Conservation (phyloP, 2,888 invertebrate genomes). For the Apamea epomidion region DNA sequence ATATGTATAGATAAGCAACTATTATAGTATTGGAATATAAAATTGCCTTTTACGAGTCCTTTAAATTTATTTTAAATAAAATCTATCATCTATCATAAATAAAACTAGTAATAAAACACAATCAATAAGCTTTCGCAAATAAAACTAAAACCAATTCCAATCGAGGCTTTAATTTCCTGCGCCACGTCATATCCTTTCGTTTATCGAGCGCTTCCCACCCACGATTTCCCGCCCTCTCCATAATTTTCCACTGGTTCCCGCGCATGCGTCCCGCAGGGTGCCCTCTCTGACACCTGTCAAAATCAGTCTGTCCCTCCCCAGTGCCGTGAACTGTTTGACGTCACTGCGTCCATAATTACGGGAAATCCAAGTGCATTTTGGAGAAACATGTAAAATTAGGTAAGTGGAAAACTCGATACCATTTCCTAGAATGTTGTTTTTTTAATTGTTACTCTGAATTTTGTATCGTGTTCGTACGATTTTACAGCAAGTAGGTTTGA, state of each 20-base stretch:
- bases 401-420: conserved; percentile 63
- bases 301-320: conserved; percentile 74
- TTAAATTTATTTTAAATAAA: neutral
- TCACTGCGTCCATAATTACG: conserved; percentile 73
- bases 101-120: conserved; percentile 29
- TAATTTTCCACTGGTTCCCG: conserved; percentile 68
- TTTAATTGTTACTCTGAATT: neutral
- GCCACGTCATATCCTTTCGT: conserved; percentile 66
- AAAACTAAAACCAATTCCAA: conserved; percentile 51
- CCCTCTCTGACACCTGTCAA: conserved; percentile 86
- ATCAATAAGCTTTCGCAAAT: conserved; percentile 37
- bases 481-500: neutral
- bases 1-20: neutral
- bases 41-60: neutral
- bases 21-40: neutral
- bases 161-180: conserved; percentile 61
- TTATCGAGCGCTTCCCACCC: conserved; percentile 73
- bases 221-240: conserved; percentile 68
- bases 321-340: conserved; percentile 76
- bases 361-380: conserved; percentile 71
- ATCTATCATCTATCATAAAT: too few relatives aligned
- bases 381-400: conserved; percentile 81
- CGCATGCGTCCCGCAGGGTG: conserved; percentile 78
- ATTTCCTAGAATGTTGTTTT: neutral
- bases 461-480: neutral